Conservation (phyloP, 2,797 vertebrate species). For the Lagorchestes hirsutus region DNA sequence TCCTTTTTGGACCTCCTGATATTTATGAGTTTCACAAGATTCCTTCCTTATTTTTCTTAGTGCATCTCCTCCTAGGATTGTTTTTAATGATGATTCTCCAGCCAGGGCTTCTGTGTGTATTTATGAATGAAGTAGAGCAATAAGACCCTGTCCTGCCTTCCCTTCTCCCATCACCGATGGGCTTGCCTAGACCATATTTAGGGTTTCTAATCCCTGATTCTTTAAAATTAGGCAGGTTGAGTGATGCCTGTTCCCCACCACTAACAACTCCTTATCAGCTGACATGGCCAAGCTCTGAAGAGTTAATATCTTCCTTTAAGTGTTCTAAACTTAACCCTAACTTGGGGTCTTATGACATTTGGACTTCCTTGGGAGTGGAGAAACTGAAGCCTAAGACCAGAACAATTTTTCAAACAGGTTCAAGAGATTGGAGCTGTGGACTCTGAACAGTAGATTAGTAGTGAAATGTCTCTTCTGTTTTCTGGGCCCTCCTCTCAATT, state of each 20-base stretch:
- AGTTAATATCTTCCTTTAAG: neutral
- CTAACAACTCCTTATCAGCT: neutral
- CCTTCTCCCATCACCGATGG: neutral
- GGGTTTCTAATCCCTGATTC: neutral
- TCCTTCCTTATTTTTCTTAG: slow-evolving; percentile 36
- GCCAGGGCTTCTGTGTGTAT: neutral
- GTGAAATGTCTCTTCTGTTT: neutral
- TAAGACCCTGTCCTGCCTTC: neutral
- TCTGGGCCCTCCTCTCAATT: neutral
- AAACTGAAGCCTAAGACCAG: neutral
- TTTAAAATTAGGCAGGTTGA: neutral
- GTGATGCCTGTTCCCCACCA: neutral
- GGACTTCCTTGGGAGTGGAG: neutral
- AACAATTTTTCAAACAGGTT: neutral
- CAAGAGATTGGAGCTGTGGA: neutral
- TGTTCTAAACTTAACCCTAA: neutral
- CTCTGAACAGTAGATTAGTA: neutral
- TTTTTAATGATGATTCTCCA: neutral
- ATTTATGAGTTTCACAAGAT: slow-evolving; percentile 42
- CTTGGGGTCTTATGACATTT: neutral
- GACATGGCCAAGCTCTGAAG: neutral
- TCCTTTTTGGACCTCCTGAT: slow-evolving; percentile 44
- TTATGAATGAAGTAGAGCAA: neutral
- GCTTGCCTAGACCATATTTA: slow-evolving; percentile 35
- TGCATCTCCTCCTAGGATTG: neutral